Evolutionary conservation across 2,888 invertebrate species (phyloP).

Genomic region (Dyspetes luteomarginatus): DNA sequence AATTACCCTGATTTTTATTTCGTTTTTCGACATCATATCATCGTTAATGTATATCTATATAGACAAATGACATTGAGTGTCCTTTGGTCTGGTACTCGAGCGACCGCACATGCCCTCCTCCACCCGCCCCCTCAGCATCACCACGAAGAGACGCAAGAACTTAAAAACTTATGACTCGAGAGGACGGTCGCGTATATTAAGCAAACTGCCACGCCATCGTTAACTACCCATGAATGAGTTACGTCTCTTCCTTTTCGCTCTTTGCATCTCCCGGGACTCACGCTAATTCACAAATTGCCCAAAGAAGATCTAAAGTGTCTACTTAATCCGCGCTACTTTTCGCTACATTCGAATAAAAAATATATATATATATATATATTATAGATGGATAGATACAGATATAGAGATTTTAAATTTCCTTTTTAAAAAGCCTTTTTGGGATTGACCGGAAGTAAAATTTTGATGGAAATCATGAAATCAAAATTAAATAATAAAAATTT

Average conservation of each 20-base stretch:
- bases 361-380: neutral
- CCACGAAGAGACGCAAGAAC: constrained; percentile 70
- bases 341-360: neutral
- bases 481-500: no score
- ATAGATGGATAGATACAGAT: neutral
- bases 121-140: constrained; percentile 53
- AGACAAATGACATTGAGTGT: constrained; percentile 60
- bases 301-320: constrained; percentile 73
- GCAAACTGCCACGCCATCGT: constrained; percentile 72
- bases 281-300: constrained; percentile 79
- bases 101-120: constrained; percentile 50
- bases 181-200: constrained; percentile 75
- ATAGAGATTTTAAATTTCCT: no score
- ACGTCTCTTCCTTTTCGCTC: constrained; percentile 67
- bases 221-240: constrained; percentile 83
- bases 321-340: constrained; percentile 71
- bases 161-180: constrained; percentile 78
- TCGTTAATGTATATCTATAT: constrained; percentile 20
- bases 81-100: constrained; percentile 55
- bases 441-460: no score
- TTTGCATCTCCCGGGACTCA: constrained; percentile 58
- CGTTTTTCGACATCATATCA: neutral
- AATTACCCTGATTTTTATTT: neutral
- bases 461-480: no score
- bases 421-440: no score